phyloP scores from a whole-genome alignment of 1,140 invertebrate genomes.

The Cecropterus lyciades region DNA sequence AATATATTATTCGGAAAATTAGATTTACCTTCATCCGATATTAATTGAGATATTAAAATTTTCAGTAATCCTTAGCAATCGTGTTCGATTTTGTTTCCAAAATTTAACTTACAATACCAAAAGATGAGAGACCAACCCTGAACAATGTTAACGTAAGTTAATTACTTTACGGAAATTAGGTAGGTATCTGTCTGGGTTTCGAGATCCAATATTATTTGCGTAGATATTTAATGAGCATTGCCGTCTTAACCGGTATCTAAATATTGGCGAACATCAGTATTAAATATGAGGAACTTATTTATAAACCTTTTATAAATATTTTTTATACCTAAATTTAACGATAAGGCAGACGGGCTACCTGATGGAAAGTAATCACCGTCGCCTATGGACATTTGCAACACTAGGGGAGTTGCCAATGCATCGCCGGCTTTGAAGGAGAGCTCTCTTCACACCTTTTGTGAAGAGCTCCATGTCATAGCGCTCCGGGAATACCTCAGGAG shows the following conservation, averaged over 20 bases:
- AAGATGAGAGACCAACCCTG: neutral
- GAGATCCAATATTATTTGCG: conserved; percentile 49
- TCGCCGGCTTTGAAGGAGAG: too few species aligned
- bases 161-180: conserved; percentile 41
- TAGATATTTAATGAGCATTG: conserved; percentile 45
- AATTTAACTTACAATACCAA: neutral
- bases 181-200: conserved; percentile 29
- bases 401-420: too few species aligned
- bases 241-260: conserved; percentile 26
- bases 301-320: too few species aligned
- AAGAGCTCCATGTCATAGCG: too few species aligned
- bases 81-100: neutral
- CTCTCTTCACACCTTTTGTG: too few species aligned
- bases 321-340: too few species aligned
- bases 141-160: conserved; percentile 20
- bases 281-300: neutral
- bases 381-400: too few species aligned
- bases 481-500: too few species aligned
- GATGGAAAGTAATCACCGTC: too few species aligned
- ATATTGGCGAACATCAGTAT: conserved; percentile 1
- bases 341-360: too few species aligned
- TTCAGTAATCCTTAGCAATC: neutral
- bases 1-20: too few species aligned
- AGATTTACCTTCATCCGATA: neutral
- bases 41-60: neutral